phyloP scores from a whole-genome alignment of 2,888 invertebrate genomes.

The Tineola bisselliella region DNA sequence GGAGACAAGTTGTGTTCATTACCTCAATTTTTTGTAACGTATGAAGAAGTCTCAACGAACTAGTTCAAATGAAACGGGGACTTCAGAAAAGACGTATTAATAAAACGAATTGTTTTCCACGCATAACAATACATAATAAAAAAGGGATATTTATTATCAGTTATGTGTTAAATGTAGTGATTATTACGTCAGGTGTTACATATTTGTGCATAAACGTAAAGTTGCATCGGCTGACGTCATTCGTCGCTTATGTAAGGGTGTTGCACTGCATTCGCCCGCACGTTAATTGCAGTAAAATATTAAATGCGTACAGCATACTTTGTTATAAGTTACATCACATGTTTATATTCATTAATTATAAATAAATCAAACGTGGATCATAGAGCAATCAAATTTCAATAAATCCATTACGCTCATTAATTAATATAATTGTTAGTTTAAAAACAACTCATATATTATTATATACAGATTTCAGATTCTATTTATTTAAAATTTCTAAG shows the following conservation, averaged over 20 bases:
- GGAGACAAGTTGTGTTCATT: constrained; percentile 35
- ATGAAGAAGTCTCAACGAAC: not conserved
- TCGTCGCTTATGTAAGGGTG: not conserved
- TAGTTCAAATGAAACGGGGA: constrained; percentile 6
- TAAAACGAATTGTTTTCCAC: no score
- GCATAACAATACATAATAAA: no score
- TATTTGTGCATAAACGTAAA: not conserved
- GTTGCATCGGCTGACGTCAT: constrained; percentile 1
- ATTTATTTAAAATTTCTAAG: not conserved
- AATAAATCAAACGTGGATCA: no score
- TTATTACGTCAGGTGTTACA: not conserved
- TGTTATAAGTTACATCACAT: no score
- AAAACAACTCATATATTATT: not conserved
- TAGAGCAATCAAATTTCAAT: not conserved
- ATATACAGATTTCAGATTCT: not conserved
- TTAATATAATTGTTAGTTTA: not conserved
- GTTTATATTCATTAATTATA: no score
- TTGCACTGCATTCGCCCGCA: not conserved
- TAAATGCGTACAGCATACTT: no score
- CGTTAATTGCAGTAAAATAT: not conserved
- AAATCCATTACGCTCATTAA: not conserved
- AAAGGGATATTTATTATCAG: no score
- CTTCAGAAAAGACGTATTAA: not conserved
- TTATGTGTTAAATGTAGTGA: no score
- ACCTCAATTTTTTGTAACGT: constrained; percentile 38